These are phyloP conservation scores for Gymnorhina tibicen DNA, from an alignment of 2,113 vertebrate genomes.

Conservation along the genomic window DNA sequence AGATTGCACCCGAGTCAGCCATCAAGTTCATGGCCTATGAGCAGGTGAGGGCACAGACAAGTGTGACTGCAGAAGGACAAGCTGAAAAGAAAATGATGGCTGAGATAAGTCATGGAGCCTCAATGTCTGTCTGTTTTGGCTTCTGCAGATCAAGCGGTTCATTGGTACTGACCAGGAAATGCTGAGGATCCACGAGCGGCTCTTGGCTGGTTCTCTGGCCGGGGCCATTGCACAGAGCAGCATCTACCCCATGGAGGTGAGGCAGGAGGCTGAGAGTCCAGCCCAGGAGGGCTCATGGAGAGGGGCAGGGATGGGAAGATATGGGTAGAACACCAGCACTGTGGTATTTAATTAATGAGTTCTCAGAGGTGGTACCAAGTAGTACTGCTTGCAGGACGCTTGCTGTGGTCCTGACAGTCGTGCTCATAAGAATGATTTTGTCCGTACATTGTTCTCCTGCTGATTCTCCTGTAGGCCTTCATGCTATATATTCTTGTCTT, in stretches of 20 bases:
- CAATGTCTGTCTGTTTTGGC: not conserved
- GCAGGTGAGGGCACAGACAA: slow-evolving; percentile 72
- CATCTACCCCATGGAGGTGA: slow-evolving; percentile 98
- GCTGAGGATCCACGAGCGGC: slow-evolving; percentile 85
- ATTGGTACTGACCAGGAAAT: slow-evolving; percentile 91
- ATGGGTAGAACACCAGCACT: not conserved
- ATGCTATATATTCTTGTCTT: not conserved
- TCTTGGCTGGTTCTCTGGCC: slow-evolving; percentile 89
- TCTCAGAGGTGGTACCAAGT: not conserved
- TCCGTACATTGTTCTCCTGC: not conserved
- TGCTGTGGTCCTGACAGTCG: not conserved
- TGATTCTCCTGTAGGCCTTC: not conserved
- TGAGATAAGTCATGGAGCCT: not conserved
- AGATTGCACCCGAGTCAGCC: slow-evolving; percentile 93
- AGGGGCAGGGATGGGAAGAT: not conserved
- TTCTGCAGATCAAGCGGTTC: slow-evolving; percentile 85
- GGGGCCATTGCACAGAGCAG: slow-evolving; percentile 93
- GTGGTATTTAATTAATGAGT: not conserved
- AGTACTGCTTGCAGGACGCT: not conserved
- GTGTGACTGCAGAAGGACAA: not conserved
- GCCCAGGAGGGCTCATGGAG: not conserved
- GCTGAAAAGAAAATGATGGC: not conserved
- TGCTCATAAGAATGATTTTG: not conserved
- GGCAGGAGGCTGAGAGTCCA: not conserved
- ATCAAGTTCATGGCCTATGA: slow-evolving; percentile 99